Percentiles rank a stretch among this genome's conserved stretches.
Evolutionary conservation across 2,888 invertebrate species (phyloP).

Genomic region (Rhagophthalmus giganteus): DNA sequence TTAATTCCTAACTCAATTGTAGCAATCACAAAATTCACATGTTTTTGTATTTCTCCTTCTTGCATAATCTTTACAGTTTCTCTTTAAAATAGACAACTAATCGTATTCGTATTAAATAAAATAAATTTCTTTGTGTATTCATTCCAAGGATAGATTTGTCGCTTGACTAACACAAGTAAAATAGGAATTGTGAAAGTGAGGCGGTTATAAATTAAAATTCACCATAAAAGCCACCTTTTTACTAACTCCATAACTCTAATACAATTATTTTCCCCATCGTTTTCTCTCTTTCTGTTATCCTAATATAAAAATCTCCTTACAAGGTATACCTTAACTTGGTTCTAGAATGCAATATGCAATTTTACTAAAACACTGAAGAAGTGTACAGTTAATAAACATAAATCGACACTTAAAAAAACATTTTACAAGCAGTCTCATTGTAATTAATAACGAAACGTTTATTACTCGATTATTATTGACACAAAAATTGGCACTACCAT

Average conservation of each 20-base stretch:
- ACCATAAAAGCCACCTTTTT: conserved; percentile 12
- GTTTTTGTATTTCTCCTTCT: too few relatives aligned
- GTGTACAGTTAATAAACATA: conserved; percentile 24
- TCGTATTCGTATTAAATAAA: too few relatives aligned
- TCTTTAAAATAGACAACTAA: too few relatives aligned
- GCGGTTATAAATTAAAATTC: background rate
- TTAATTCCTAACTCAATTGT: too few relatives aligned
- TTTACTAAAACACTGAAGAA: conserved; percentile 32
- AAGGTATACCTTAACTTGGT: conserved; percentile 14
- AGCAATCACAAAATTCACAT: background rate
- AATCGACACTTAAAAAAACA: conserved; percentile 14
- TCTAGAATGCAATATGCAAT: conserved; percentile 32
- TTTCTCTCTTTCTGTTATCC: conserved; percentile 5
- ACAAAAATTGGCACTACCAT: conserved; percentile 23
- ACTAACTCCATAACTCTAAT: conserved; percentile 15
- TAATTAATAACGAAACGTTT: conserved; percentile 6
- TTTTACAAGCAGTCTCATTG: conserved; percentile 25
- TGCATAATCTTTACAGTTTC: too few relatives aligned
- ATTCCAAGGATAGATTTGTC: too few relatives aligned
- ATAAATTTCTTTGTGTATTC: too few relatives aligned
- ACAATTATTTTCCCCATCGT: conserved; percentile 16
- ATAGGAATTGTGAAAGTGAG: too few relatives aligned
- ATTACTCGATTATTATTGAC: conserved; percentile 7
- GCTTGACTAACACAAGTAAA: too few relatives aligned
- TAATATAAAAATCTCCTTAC: conserved; percentile 11